These are phyloP conservation scores for Dendroctonus valens DNA, from an alignment of 1,140 invertebrate species.

Conservation along the genomic window DNA sequence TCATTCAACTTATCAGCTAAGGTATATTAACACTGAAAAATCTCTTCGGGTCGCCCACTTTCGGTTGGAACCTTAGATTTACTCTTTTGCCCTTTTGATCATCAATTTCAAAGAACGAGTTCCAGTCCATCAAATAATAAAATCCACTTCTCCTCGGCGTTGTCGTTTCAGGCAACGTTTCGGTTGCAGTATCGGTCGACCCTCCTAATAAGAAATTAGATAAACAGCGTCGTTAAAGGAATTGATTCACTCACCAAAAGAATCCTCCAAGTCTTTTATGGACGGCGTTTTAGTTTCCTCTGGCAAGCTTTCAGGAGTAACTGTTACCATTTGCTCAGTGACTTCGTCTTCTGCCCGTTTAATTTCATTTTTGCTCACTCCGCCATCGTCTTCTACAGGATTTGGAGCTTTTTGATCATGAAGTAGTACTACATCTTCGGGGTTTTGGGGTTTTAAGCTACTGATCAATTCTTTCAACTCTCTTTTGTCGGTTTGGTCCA, in stretches of 20 bases:
- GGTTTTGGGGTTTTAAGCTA: slow-evolving; percentile 39
- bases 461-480: slow-evolving; percentile 43
- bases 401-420: slow-evolving; percentile 43
- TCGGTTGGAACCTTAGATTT: slow-evolving; percentile 74
- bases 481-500: slow-evolving; percentile 43
- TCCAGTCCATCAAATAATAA: slow-evolving; percentile 82
- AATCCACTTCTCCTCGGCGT: slow-evolving; percentile 68
- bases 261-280: slow-evolving; percentile 69
- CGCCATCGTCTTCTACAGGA: slow-evolving; percentile 38
- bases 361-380: slow-evolving; percentile 44
- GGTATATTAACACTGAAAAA: slow-evolving; percentile 63
- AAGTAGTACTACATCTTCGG: slow-evolving; percentile 35
- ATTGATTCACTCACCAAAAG: slow-evolving; percentile 61
- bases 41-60: slow-evolving; percentile 72
- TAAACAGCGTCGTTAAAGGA: not conserved
- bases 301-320: slow-evolving; percentile 45
- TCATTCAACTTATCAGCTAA: not conserved
- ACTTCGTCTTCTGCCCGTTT: slow-evolving; percentile 44
- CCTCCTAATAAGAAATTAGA: slow-evolving; percentile 22
- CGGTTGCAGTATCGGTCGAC: slow-evolving; percentile 10
- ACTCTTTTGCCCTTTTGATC: slow-evolving; percentile 71
- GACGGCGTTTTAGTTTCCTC: slow-evolving; percentile 51
- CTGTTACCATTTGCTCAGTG: slow-evolving; percentile 37
- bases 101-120: slow-evolving; percentile 78
- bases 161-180: slow-evolving; percentile 41